These are phyloP conservation scores for Calameuta pallipes DNA, from an alignment of 2,888 invertebrate genomes.

Conservation along the genomic window DNA sequence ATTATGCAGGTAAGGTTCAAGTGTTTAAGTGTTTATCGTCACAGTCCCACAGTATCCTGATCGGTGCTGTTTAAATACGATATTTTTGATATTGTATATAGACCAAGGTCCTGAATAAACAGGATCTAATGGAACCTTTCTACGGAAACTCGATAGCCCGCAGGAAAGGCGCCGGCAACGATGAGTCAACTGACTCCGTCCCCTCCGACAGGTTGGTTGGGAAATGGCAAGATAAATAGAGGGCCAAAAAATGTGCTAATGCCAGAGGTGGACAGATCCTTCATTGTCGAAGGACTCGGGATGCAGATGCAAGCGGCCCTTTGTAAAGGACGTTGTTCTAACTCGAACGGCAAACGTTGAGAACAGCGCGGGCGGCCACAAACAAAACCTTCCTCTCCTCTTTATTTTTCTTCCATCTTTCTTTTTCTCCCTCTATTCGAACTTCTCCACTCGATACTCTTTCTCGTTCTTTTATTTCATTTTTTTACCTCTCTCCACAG, in stretches of 20 bases:
- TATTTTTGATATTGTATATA: not conserved
- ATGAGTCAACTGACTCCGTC: slow-evolving; percentile 12
- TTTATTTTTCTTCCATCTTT: slow-evolving; percentile 13
- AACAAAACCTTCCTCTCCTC: slow-evolving; percentile 39
- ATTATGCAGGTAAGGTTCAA: not conserved
- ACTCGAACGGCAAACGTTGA: slow-evolving; percentile 55
- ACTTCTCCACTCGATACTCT: slow-evolving; percentile 9
- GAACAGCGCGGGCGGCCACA: slow-evolving; percentile 46
- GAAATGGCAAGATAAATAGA: slow-evolving; percentile 34
- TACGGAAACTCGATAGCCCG: slow-evolving; percentile 4
- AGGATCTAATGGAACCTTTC: slow-evolving; percentile 30
- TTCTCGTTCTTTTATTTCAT: slow-evolving; percentile 8
- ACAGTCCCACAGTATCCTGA: not conserved
- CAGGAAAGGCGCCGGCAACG: slow-evolving; percentile 15
- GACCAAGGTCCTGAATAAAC: slow-evolving; percentile 34
- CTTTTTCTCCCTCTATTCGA: slow-evolving; percentile 23
- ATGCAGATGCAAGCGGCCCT: slow-evolving; percentile 27
- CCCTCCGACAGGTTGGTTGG: not conserved
- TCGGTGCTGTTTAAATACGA: not conserved
- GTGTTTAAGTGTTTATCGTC: not conserved
- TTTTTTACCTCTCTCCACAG: slow-evolving; percentile 4
- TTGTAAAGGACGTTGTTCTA: slow-evolving; percentile 46
- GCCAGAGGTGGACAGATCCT: not conserved
- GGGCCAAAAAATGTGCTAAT: slow-evolving; percentile 16
- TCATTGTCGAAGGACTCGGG: not conserved